phyloP scores from a whole-genome alignment of 1,140 invertebrate species.

The Anthonomus grandis region DNA sequence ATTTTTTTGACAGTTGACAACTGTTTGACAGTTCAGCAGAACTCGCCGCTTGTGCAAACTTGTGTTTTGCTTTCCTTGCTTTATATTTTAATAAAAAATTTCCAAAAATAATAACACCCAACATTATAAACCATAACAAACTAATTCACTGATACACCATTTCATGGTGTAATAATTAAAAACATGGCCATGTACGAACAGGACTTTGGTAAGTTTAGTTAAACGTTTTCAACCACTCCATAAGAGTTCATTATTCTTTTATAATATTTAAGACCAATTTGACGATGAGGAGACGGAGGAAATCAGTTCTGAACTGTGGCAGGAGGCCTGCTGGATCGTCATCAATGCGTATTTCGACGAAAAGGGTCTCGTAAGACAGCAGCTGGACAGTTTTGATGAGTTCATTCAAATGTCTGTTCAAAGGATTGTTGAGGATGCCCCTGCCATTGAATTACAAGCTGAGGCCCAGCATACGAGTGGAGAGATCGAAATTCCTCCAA shows the following conservation, averaged over 20 bases:
- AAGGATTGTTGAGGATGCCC: slow-evolving; percentile 97
- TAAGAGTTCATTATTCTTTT: neutral
- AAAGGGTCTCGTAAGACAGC: slow-evolving; percentile 97
- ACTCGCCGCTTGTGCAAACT: too few relatives aligned
- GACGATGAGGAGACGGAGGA: slow-evolving; percentile 81
- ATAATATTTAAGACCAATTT: slow-evolving; percentile 56
- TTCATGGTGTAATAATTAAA: too few relatives aligned
- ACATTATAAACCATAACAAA: too few relatives aligned
- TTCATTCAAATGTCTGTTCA: slow-evolving; percentile 99
- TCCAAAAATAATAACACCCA: too few relatives aligned
- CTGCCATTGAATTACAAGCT: slow-evolving; percentile 94
- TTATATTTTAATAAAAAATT: too few relatives aligned
- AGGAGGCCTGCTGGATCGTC: slow-evolving; percentile 99
- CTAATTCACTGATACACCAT: too few relatives aligned
- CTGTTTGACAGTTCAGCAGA: too few relatives aligned
- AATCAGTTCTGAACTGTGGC: slow-evolving; percentile 93
- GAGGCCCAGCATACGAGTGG: slow-evolving; percentile 94
- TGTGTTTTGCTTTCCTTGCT: too few relatives aligned
- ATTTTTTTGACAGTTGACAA: too few relatives aligned
- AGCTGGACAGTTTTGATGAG: slow-evolving; percentile 98
- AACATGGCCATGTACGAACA: slow-evolving; percentile 43
- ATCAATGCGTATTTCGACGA: slow-evolving; percentile 99
- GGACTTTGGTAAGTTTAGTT: slow-evolving; percentile 41
- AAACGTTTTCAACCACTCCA: neutral
- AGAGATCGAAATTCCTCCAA: slow-evolving; percentile 88